Evolutionary conservation across 2,797 vertebrate genomes (phyloP), one percentile per base, ranked within the genome.

Genomic region (Labroides dimidiatus): DNA sequence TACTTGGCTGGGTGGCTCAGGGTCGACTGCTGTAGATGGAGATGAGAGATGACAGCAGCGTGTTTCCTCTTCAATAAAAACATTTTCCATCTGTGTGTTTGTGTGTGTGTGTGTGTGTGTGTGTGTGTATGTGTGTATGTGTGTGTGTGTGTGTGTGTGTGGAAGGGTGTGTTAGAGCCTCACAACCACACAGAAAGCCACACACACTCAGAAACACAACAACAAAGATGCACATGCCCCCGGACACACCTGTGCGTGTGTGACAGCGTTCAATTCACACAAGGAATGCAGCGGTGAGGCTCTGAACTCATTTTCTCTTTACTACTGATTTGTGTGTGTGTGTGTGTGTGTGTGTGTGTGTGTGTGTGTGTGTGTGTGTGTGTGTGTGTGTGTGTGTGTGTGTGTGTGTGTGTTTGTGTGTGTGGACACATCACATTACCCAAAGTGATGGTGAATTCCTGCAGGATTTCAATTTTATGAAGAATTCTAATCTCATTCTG

Each of bases 1-100:
- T 82, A 75, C 78, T 78, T 87, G 78, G 77, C 77, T 71, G 67
- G 63, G 54, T 77, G 74, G 71, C 72, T 76, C 47, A 36, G 58
- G 74, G 72, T 81, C 56, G 70, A 27, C 74, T 33, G 64, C 75
- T 77, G 74, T 72, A 77, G 74, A 86, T 54, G 73, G 58, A 68
- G 65, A 87, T 82, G 47, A 65, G 71, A 81, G 81, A 80, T 87
- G 89, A 89, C 85, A 85, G 87, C 73, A 19, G 42, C 57, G 78
- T 59, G 69, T 80, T 75, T 77, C 69, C 27, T 57, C 50, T 44
- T 77, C 51, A 50, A 69, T 50, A 73, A 75, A 74, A 66, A 68
- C 59, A 63, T 60, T 72, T 57, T 20, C 49, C 24, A 42, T 72
- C 10, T 1, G 0, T 42, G 61, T 74, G 49, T 59, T n/a, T 45